Evolutionary conservation across 2,888 invertebrate species (phyloP).

Genomic region (Ctenicera cuprea): DNA sequence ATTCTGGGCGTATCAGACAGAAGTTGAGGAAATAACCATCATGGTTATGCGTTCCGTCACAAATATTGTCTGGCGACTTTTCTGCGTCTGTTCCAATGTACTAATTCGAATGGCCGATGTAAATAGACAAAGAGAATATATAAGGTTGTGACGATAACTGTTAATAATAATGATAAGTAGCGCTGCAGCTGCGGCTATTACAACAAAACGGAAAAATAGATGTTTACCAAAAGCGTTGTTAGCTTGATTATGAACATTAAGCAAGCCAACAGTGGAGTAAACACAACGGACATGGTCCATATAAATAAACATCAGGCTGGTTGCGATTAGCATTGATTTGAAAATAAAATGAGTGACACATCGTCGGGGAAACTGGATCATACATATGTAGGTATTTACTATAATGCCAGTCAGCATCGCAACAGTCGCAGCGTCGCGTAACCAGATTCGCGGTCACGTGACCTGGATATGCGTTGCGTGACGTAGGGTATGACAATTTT

Average conservation of each 20-base stretch:
- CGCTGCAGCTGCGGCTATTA: no score
- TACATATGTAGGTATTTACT: slow-evolving; percentile 52
- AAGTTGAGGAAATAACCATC: no score
- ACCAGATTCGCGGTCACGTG: slow-evolving; percentile 58
- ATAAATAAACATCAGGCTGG: slow-evolving; percentile 18
- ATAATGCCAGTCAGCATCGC: slow-evolving; percentile 45
- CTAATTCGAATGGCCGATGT: no score
- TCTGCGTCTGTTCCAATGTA: no score
- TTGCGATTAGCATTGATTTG: slow-evolving; percentile 46
- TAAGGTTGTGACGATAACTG: no score
- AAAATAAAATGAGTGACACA: slow-evolving; percentile 52
- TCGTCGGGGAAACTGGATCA: slow-evolving; percentile 51
- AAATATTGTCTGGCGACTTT: no score
- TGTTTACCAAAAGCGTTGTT: background rate
- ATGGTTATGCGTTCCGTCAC: no score
- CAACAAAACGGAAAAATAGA: no score
- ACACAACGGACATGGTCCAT: background rate
- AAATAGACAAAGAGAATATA: no score
- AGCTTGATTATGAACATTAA: background rate
- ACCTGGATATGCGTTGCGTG: slow-evolving; percentile 64
- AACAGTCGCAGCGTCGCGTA: slow-evolving; percentile 41
- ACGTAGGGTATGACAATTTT: slow-evolving; percentile 59
- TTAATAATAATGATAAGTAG: no score
- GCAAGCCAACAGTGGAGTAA: background rate
- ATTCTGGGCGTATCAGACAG: no score